Conservation (phyloP, 2,888 invertebrate species). For the Nemapogon koenigi region DNA sequence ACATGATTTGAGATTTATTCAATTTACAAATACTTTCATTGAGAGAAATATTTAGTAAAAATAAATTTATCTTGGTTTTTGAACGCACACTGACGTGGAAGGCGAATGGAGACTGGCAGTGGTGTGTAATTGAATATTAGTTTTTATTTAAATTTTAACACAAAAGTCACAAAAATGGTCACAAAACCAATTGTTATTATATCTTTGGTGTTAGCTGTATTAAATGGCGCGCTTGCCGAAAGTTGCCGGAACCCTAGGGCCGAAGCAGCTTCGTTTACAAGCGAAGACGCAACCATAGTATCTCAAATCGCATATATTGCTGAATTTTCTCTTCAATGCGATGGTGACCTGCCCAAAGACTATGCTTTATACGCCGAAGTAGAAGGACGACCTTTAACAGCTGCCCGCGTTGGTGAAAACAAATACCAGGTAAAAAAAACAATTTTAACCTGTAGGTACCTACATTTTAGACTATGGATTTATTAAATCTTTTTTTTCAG, state of each 20-base stretch:
- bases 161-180: conserved; percentile 43
- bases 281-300: conserved; percentile 90
- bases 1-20: no score
- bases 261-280: conserved; percentile 84
- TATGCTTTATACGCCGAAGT: conserved; percentile 89
- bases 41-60: no score
- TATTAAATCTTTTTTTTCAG: no score
- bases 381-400: conserved; percentile 84
- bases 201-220: conserved; percentile 29
- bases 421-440: conserved; percentile 81
- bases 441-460: no score
- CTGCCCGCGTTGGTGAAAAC: conserved; percentile 77
- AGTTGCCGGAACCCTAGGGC: conserved; percentile 69
- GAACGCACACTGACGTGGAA: no score
- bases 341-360: conserved; percentile 65
- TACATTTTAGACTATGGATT: no score
- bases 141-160: conserved; percentile 5
- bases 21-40: no score
- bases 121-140: no score
- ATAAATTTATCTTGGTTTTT: no score
- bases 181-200: conserved; percentile 36
- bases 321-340: conserved; percentile 87
- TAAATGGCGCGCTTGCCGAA: conserved; percentile 30
- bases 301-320: conserved; percentile 90
- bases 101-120: no score